Conservation (phyloP, 2,113 vertebrate genomes). For the Cynopterus brachyotis region DNA sequence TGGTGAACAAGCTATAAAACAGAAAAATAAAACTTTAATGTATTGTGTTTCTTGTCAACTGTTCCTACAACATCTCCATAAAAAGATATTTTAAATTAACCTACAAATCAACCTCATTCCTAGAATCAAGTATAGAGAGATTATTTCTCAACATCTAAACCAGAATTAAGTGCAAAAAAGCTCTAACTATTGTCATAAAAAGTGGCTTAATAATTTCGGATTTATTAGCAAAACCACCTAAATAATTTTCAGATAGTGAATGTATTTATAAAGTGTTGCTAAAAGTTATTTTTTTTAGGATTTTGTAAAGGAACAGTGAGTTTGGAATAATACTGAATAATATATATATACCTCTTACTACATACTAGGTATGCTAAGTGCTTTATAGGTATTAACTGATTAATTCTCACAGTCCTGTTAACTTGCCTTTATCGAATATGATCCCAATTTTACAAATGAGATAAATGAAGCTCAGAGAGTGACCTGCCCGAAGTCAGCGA, state of each 20-base stretch:
- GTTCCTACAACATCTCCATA: background rate
- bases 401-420: background rate
- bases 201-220: background rate
- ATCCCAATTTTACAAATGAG: background rate
- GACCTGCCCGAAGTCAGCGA: background rate
- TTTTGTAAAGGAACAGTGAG: background rate
- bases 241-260: background rate
- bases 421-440: background rate
- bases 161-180: background rate
- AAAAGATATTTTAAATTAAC: conserved; percentile 33
- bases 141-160: conserved; percentile 12
- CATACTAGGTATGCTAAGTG: background rate
- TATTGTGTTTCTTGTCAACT: background rate
- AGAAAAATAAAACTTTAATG: background rate
- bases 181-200: background rate
- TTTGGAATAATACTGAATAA: background rate
- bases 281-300: conserved; percentile 28
- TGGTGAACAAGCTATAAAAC: background rate
- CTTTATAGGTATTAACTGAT: background rate
- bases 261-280: conserved; percentile 7
- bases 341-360: background rate
- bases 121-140: background rate
- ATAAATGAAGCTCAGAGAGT: background rate
- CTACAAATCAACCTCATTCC: background rate
- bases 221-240: background rate